Evolutionary conservation across 2,797 vertebrate species (phyloP).

Genomic region (Bradypodion pumilum): DNA sequence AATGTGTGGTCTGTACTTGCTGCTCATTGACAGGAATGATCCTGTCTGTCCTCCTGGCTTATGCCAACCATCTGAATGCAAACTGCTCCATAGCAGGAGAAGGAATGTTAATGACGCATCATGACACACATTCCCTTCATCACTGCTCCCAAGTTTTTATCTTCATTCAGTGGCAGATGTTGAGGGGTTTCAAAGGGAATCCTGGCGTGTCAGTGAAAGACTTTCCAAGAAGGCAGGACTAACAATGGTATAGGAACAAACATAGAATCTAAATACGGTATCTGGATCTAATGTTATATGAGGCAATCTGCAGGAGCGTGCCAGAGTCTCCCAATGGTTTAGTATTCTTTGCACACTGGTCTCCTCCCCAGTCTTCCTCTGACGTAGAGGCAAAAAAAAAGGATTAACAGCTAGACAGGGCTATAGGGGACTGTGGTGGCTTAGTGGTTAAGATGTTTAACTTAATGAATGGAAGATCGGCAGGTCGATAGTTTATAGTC

Average conservation of each 20-base stretch:
- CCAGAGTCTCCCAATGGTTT: background rate
- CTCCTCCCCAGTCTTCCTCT: background rate
- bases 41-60: conserved; percentile 39
- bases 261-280: conserved; percentile 27
- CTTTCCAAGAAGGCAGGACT: conserved; percentile 20
- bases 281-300: background rate
- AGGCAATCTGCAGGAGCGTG: background rate
- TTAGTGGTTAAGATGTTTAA: too few relatives aligned
- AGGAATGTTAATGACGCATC: conserved; percentile 52
- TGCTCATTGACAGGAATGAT: conserved; percentile 40
- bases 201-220: conserved; percentile 17
- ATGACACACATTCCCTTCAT: conserved; percentile 33
- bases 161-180: conserved; percentile 14
- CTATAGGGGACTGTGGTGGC: too few relatives aligned
- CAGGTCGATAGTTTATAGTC: too few relatives aligned
- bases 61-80: conserved; percentile 38
- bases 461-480: too few relatives aligned
- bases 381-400: background rate
- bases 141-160: conserved; percentile 25
- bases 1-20: background rate
- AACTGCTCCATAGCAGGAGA: conserved; percentile 45
- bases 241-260: background rate
- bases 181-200: conserved; percentile 23
- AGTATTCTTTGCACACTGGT: background rate
- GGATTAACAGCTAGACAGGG: too few relatives aligned